These are phyloP conservation scores for Polypedilum vanderplanki DNA, from an alignment of 1,140 invertebrate species.

Conservation along the genomic window DNA sequence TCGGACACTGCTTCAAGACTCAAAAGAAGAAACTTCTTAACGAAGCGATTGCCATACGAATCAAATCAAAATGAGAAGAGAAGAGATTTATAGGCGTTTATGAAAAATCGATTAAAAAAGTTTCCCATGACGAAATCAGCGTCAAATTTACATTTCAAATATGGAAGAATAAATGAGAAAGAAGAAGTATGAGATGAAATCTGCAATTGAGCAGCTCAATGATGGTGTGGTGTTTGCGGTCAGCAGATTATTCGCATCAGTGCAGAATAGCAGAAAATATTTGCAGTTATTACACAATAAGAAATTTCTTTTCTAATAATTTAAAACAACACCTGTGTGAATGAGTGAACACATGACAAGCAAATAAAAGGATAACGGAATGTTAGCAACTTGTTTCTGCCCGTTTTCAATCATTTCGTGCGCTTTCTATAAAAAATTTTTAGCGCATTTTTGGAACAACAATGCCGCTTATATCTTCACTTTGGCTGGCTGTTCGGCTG, in stretches of 20 bases:
- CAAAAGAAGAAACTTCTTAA: not conserved
- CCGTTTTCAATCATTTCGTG: not conserved
- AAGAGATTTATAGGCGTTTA: not conserved
- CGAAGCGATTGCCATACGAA: not conserved
- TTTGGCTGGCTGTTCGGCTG: too few relatives aligned
- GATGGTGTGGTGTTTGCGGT: not conserved
- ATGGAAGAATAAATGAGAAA: not conserved
- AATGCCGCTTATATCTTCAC: too few relatives aligned
- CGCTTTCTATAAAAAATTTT: not conserved
- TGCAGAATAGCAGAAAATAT: not conserved
- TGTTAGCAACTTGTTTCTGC: not conserved
- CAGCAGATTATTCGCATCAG: constrained; percentile 10
- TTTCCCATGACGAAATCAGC: constrained; percentile 10
- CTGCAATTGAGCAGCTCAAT: not conserved
- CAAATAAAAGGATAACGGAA: constrained; percentile 13
- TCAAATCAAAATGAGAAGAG: constrained; percentile 9
- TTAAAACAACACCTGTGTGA: not conserved
- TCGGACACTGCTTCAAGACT: not conserved
- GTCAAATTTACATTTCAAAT: not conserved
- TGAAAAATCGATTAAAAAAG: not conserved
- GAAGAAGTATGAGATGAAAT: not conserved
- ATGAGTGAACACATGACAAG: not conserved
- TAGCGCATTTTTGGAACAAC: too few relatives aligned
- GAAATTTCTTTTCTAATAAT: not conserved
- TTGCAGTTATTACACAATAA: constrained; percentile 13